These are phyloP conservation scores for Crossocerus cetratus DNA, from an alignment of 2,888 invertebrate genomes.

Conservation along the genomic window DNA sequence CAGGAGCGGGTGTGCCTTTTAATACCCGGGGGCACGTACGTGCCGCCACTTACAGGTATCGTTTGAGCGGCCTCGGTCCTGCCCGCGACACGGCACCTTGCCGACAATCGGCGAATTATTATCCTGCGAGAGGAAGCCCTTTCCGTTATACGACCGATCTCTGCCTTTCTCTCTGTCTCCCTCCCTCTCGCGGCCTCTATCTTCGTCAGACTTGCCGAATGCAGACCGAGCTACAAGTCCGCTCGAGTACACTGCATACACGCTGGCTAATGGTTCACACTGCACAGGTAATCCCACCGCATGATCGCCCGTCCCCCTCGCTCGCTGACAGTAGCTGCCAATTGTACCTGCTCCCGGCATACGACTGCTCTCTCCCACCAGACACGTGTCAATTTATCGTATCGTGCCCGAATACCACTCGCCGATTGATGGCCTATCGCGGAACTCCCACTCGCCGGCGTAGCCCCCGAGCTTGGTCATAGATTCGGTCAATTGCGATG, in stretches of 20 bases:
- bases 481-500: too few relatives aligned
- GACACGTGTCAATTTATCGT: slow-evolving; percentile 60
- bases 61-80: too few relatives aligned
- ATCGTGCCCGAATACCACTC: slow-evolving; percentile 22
- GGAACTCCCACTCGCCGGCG: background rate
- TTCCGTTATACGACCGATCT: slow-evolving; percentile 5
- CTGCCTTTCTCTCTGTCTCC: background rate
- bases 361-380: slow-evolving; percentile 36
- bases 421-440: slow-evolving; percentile 15
- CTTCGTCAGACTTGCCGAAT: slow-evolving; percentile 26
- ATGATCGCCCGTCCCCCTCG: slow-evolving; percentile 39
- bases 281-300: slow-evolving; percentile 62
- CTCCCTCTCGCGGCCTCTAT: background rate
- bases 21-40: slow-evolving; percentile 42
- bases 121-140: background rate
- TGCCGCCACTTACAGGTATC: slow-evolving; percentile 13
- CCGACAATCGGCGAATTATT: background rate
- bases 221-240: slow-evolving; percentile 57
- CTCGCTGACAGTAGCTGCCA: background rate
- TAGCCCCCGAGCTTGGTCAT: too few relatives aligned
- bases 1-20: slow-evolving; percentile 45
- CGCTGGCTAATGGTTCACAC: slow-evolving; percentile 62
- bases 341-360: slow-evolving; percentile 46
- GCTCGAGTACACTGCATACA: slow-evolving; percentile 67
- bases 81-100: slow-evolving; percentile 2